phyloP scores from a whole-genome alignment of 2,113 vertebrate genomes.

The Xenopus laevis region DNA sequence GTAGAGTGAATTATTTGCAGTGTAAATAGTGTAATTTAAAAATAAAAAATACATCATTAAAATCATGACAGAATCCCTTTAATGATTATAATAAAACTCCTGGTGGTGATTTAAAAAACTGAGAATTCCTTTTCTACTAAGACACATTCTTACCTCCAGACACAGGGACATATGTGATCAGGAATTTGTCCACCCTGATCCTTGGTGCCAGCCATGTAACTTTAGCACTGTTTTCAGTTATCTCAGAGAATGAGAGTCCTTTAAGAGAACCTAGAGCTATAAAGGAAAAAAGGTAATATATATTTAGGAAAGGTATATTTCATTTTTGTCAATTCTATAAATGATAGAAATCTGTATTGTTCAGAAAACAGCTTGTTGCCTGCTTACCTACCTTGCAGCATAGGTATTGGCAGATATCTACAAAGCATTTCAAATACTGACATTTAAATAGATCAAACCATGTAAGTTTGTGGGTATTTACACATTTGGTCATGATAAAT shows the following conservation, averaged over 20 bases:
- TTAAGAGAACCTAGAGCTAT: slow-evolving; percentile 77
- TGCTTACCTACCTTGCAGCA: neutral
- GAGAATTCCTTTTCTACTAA: no score
- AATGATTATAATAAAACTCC: no score
- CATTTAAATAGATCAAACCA: no score
- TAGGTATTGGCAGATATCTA: neutral
- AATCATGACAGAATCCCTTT: no score
- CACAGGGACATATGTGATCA: slow-evolving; percentile 75
- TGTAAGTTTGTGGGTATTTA: no score
- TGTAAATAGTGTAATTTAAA: no score
- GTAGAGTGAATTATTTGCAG: no score
- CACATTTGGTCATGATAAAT: no score
- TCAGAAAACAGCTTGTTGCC: neutral
- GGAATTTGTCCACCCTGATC: slow-evolving; percentile 76
- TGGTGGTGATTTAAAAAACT: no score
- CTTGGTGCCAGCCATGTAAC: slow-evolving; percentile 80
- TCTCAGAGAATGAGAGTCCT: slow-evolving; percentile 84
- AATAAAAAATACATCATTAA: no score
- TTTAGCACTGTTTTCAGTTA: slow-evolving; percentile 82
- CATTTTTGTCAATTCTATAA: neutral
- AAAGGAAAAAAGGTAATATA: neutral
- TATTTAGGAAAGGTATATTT: neutral
- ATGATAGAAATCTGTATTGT: neutral
- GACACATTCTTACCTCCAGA: slow-evolving; percentile 73
- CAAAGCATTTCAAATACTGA: no score